A percentile compares a stretch with the other conserved stretches of the same genome.
Evolutionary conservation across 1,140 invertebrate species (phyloP).

Genomic region (Drosophila cardini): DNA sequence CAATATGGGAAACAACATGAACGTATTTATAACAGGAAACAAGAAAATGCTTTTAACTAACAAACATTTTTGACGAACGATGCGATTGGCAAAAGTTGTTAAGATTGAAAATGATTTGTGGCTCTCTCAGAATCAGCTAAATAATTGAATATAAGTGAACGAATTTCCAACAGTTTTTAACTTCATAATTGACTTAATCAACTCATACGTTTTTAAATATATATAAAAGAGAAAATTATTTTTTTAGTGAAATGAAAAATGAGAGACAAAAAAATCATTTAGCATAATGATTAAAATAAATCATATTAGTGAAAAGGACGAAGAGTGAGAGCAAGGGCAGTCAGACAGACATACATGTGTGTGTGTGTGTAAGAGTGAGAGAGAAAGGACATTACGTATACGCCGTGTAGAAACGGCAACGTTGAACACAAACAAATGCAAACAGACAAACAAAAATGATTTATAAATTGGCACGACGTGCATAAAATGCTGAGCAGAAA

Average conservation of each 20-base stretch:
- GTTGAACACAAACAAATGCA: constrained; percentile 75
- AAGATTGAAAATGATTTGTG: constrained; percentile 8
- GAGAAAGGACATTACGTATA: constrained; percentile 69
- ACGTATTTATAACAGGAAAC: constrained; percentile 61
- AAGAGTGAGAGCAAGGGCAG: constrained; percentile 1
- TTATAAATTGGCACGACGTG: constrained; percentile 83
- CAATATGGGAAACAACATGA: constrained; percentile 58
- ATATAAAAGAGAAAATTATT: constrained; percentile 59
- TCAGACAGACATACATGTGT: constrained; percentile 29
- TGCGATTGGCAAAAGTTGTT: constrained; percentile 15
- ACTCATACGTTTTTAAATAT: constrained; percentile 23
- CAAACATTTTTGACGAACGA: constrained; percentile 42
- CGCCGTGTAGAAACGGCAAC: constrained; percentile 67
- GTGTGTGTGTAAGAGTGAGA: constrained; percentile 46
- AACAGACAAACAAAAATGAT: constrained; percentile 83
- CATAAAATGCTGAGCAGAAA: constrained; percentile 81
- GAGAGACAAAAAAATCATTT: constrained; percentile 71
- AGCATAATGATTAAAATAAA: constrained; percentile 84
- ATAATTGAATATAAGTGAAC: not conserved
- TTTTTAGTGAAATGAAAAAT: constrained; percentile 71
- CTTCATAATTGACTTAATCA: constrained; percentile 22
- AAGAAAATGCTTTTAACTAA: constrained; percentile 76
- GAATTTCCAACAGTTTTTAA: not conserved
- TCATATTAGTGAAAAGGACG: constrained; percentile 55
- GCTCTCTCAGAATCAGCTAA: not conserved